Evolutionary conservation across 1,140 invertebrate genomes (phyloP).

Genomic region (honey bee (Apis mellifera)): DNA sequence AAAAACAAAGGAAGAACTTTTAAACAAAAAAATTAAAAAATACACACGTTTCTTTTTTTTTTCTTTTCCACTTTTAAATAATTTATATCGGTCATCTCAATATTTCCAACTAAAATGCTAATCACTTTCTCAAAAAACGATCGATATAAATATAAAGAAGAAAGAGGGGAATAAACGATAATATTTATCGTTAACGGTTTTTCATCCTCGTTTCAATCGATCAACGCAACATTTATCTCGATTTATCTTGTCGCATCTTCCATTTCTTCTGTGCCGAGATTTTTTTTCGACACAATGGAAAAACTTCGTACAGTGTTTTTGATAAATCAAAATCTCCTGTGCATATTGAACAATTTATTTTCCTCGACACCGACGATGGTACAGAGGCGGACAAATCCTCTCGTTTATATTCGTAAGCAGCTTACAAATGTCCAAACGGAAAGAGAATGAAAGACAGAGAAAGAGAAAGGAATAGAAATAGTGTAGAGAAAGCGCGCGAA

Average conservation of each 20-base stretch:
- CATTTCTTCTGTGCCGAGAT: not conserved
- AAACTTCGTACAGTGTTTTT: slow-evolving; percentile 17
- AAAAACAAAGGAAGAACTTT: too few relatives aligned
- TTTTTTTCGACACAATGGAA: slow-evolving; percentile 1
- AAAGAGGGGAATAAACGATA: too few relatives aligned
- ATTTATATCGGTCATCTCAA: too few relatives aligned
- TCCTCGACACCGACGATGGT: slow-evolving; percentile 27
- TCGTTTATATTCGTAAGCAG: slow-evolving; percentile 53
- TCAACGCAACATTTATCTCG: too few relatives aligned
- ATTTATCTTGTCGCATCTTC: not conserved
- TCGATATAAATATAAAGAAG: too few relatives aligned
- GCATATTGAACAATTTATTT: slow-evolving; percentile 46
- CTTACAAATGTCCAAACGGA: slow-evolving; percentile 42
- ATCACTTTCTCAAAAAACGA: too few relatives aligned
- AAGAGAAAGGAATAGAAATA: not conserved
- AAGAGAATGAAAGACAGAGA: slow-evolving; percentile 26
- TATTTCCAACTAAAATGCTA: too few relatives aligned
- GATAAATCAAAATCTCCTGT: slow-evolving; percentile 47
- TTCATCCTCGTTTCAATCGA: too few relatives aligned
- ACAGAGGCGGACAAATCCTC: slow-evolving; percentile 42
- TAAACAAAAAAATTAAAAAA: too few relatives aligned
- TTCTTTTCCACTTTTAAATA: too few relatives aligned
- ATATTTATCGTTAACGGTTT: too few relatives aligned
- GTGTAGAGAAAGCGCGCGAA: not conserved
- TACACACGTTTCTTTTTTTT: too few relatives aligned